Evolutionary conservation across 2,797 vertebrate genomes (phyloP).

Genomic region (Euthynnus affinis): DNA sequence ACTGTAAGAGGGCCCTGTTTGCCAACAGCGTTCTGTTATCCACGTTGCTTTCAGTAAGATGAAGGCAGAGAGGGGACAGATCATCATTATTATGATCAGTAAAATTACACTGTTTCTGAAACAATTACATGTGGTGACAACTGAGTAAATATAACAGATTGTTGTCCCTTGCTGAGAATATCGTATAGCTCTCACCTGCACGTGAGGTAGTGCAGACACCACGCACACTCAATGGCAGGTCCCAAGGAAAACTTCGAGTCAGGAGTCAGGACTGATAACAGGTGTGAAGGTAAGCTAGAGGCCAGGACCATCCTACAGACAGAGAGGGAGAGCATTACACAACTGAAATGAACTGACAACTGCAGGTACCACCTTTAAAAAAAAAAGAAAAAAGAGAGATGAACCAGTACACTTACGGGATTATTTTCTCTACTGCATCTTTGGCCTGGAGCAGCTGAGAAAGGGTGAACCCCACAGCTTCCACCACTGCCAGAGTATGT

Average conservation of each 20-base stretch:
- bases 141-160: not conserved
- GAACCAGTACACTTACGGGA: constrained; percentile 86
- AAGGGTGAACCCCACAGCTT: constrained; percentile 93
- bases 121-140: not conserved
- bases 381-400: not conserved
- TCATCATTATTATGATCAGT: not conserved
- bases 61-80: constrained; percentile 30
- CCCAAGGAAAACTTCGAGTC: constrained; percentile 86
- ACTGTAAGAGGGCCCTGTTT: constrained; percentile 82
- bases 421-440: constrained; percentile 87
- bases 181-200: constrained; percentile 86
- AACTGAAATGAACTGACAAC: not conserved
- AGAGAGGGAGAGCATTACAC: not conserved
- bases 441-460: constrained; percentile 94
- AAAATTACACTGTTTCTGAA: not conserved
- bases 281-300: constrained; percentile 86
- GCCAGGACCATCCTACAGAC: constrained; percentile 87
- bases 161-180: not conserved
- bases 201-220: constrained; percentile 96
- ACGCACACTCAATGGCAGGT: constrained; percentile 92
- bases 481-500: constrained; percentile 90
- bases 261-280: constrained; percentile 87
- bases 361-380: too few relatives aligned
- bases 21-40: constrained; percentile 81
- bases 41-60: constrained; percentile 71